Evolutionary conservation across 1,140 invertebrate genomes (phyloP).

Genomic region (Drosophila nannoptera): DNA sequence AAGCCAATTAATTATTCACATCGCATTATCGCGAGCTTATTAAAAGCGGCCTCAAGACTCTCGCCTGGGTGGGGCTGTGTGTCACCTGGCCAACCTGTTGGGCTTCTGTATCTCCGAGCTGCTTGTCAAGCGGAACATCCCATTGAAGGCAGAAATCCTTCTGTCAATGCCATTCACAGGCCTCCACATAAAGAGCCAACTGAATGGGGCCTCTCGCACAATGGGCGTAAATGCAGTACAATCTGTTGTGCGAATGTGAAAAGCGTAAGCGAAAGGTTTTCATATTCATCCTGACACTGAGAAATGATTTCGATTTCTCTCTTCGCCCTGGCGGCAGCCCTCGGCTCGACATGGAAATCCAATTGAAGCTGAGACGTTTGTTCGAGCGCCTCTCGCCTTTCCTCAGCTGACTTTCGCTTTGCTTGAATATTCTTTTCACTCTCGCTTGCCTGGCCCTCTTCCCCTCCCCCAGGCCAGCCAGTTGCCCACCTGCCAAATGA

Average conservation of each 20-base stretch:
- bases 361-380: slow-evolving; percentile 21
- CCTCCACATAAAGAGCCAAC: slow-evolving; percentile 11
- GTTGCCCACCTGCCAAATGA: slow-evolving; percentile 22
- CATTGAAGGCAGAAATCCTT: slow-evolving; percentile 9
- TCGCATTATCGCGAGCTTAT: neutral
- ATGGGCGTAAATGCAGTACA: slow-evolving; percentile 30
- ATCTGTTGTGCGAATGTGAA: slow-evolving; percentile 24
- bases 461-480: neutral
- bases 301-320: slow-evolving; percentile 62
- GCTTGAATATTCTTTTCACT: slow-evolving; percentile 51
- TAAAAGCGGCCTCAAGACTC: neutral
- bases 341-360: slow-evolving; percentile 23
- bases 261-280: slow-evolving; percentile 27
- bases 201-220: slow-evolving; percentile 16
- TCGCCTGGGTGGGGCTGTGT: neutral
- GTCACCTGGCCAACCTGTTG: slow-evolving; percentile 20
- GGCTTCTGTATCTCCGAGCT: neutral
- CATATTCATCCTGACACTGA: slow-evolving; percentile 49
- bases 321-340: neutral
- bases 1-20: slow-evolving; percentile 17
- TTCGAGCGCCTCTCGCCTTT: neutral
- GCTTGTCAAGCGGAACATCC: slow-evolving; percentile 21
- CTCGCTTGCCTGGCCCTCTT: neutral
- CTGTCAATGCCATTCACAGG: slow-evolving; percentile 11
- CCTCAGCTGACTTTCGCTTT: slow-evolving; percentile 16